Percentiles rank a stretch among this genome's conserved stretches.
These are phyloP conservation scores for Temnothorax longispinosus DNA, from an alignment of 1,140 invertebrate genomes.

Conservation along the genomic window DNA sequence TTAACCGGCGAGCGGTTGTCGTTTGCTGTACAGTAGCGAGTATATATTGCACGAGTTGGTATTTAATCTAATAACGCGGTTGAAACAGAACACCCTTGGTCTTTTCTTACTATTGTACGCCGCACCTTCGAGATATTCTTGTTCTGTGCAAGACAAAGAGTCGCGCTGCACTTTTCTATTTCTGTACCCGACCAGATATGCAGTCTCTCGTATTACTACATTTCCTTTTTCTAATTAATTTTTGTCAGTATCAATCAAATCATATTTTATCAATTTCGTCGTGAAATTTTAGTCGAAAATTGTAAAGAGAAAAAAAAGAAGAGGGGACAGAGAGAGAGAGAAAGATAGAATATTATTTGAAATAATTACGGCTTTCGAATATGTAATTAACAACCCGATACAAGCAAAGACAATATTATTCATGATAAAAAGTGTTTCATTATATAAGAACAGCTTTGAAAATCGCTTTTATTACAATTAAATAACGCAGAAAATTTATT, in stretches of 20 bases:
- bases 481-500: slow-evolving; percentile 30
- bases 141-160: slow-evolving; percentile 15
- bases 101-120: slow-evolving; percentile 38
- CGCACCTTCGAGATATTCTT: slow-evolving; percentile 42
- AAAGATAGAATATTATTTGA: not conserved
- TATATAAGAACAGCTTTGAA: not conserved
- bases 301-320: not conserved
- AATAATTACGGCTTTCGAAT: not conserved
- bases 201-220: not conserved
- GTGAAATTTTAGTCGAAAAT: not conserved
- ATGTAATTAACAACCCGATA: not conserved
- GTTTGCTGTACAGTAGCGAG: slow-evolving; percentile 20
- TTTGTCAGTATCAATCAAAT: not conserved
- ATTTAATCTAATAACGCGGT: slow-evolving; percentile 65
- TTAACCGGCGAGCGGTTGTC: slow-evolving; percentile 63
- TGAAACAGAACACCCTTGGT: slow-evolving; percentile 42
- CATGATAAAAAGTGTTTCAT: not conserved
- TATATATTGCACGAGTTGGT: slow-evolving; percentile 54
- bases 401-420: not conserved
- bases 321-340: no score
- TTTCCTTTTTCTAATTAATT: not conserved
- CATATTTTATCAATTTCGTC: not conserved
- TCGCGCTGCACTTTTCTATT: not conserved
- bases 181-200: not conserved
- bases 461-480: slow-evolving; percentile 21